Conservation (phyloP, 2,113 vertebrate species). For the Hypomesus transpacificus region DNA sequence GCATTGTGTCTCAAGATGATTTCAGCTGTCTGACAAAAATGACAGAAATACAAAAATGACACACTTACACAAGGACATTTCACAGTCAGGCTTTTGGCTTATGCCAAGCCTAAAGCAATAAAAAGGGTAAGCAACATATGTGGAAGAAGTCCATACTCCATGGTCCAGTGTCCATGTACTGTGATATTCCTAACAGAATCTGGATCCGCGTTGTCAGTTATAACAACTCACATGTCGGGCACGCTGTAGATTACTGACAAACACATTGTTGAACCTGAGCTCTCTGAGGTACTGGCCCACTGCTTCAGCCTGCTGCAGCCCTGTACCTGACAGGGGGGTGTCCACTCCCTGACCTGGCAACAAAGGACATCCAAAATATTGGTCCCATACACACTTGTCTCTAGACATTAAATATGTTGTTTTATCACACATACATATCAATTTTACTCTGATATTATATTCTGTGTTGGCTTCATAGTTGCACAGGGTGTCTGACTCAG, state of each 20-base stretch:
- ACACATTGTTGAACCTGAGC: conserved; percentile 80
- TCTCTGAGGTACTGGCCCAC: conserved; percentile 80
- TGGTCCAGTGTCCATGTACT: background rate
- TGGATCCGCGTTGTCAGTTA: background rate
- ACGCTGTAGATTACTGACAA: conserved; percentile 84
- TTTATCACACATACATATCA: too few species aligned
- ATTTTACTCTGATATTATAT: background rate
- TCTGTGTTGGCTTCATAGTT: background rate
- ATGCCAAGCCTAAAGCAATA: too few species aligned
- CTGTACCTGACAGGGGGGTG: conserved; percentile 80
- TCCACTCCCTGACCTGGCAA: conserved; percentile 88
- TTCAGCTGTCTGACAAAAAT: conserved; percentile 79
- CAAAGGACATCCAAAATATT: conserved; percentile 4
- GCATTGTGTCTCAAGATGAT: conserved; percentile 80
- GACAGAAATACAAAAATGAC: background rate
- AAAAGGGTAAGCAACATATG: too few species aligned
- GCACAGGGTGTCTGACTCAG: background rate
- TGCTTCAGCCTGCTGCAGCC: conserved; percentile 81
- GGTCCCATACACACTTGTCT: too few species aligned
- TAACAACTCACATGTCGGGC: conserved; percentile 78
- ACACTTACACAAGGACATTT: too few species aligned
- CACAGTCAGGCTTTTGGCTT: too few species aligned
- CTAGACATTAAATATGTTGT: too few species aligned
- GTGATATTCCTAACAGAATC: background rate
- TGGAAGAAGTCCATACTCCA: too few species aligned